Percentiles rank a stretch among this genome's conserved stretches.
These are phyloP conservation scores for Crax fasciolata DNA, from an alignment of 2,797 vertebrate species.

Conservation along the genomic window DNA sequence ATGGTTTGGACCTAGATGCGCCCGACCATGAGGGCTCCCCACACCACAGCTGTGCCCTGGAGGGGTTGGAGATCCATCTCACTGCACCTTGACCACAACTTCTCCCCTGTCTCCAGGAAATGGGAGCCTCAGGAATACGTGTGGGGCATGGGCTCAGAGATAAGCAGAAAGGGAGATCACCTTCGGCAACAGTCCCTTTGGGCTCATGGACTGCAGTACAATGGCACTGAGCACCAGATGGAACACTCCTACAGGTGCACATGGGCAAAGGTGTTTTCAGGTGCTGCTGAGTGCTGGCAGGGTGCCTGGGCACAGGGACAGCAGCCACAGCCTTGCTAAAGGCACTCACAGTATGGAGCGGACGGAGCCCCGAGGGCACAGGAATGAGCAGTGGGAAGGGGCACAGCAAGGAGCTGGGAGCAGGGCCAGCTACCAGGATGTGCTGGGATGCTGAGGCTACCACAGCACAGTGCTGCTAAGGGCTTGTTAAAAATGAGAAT, in stretches of 20 bases:
- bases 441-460: background rate
- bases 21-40: fast-evolving
- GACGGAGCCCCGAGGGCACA: fast-evolving
- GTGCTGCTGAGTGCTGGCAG: background rate
- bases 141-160: background rate
- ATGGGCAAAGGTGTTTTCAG: background rate
- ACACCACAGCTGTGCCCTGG: fast-evolving
- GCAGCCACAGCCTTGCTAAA: background rate
- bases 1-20: background rate
- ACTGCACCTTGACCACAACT: background rate
- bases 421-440: background rate
- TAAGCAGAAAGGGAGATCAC: background rate
- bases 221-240: background rate
- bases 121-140: background rate
- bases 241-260: fast-evolving
- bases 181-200: background rate
- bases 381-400: background rate
- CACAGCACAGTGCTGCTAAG: background rate
- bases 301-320: fast-evolving
- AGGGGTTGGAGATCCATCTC: background rate
- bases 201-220: background rate
- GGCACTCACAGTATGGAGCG: fast-evolving
- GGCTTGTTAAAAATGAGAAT: conserved; percentile 12
- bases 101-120: background rate
- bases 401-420: background rate